Base-by-base conservation (phyloP, 1,140 invertebrate genomes). In the Achatina immaculata region DNA sequence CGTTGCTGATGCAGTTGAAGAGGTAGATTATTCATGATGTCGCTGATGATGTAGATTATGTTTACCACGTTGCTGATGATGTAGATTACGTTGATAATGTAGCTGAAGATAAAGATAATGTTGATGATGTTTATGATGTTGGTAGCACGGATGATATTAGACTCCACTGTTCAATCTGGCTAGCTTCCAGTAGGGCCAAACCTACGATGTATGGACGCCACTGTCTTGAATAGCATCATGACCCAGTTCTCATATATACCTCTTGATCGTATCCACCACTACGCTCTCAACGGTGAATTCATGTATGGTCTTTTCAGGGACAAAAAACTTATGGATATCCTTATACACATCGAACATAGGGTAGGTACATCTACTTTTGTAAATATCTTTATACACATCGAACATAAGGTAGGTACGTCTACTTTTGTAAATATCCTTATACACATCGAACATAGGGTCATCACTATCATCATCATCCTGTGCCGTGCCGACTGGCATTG, bases 331-430 rank as follows among this genome's bases (percentile, higher is more conserved):
- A 66, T 83, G 48, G 86, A 87, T 66, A 83, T 87, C 0, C 40
- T 84, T 0, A 80, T 87, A 6, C 81, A 86, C 65, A 73, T 86
- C 14, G 55, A 80, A 1, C 68, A 77, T 16, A 81, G 78, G 55
- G 80, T 81, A 65, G 28, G 42, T 62, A 9, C 6, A 28, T 19
- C 14, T 80, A 28, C 19, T 11, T 68, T 24, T n/a, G 71, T 83
- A 40, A 85, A 87, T 66, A 83, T 87, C 0, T 34, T 84, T 0
- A 80, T 87, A 6, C 81, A 86, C 65, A 73, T 86, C 14, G 55
- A 80, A 1, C 68, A 77, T 16, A 81, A 76, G 55, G 80, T 81
- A 65, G 28, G 42, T 62, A 9, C 6, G 11, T 19, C 14, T 80
- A 28, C 19, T 11, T 75, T 87, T n/a, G 71, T 83, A 40, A 85